Evolutionary conservation across 1,140 invertebrate species (phyloP).

Genomic region (Apocrypta bakeri): DNA sequence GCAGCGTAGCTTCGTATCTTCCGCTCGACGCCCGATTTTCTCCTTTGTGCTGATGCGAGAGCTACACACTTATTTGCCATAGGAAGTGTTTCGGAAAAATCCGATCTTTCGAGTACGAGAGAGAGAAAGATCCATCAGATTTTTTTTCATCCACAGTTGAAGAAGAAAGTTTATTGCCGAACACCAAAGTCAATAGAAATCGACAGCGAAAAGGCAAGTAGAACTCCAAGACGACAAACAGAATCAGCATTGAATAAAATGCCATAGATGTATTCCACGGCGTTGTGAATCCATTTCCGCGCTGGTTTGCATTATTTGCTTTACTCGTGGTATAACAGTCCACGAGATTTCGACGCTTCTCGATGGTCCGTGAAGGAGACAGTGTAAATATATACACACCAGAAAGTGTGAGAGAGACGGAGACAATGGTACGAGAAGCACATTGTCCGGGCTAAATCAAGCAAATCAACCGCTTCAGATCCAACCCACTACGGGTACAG

Average conservation of each 20-base stretch:
- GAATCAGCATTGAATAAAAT: neutral
- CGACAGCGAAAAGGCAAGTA: neutral
- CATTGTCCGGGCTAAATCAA: slow-evolving; percentile 30
- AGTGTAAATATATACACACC: neutral
- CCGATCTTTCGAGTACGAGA: too few species aligned
- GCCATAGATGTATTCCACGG: neutral
- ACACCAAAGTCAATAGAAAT: neutral
- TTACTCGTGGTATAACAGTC: too few species aligned
- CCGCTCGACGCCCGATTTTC: neutral
- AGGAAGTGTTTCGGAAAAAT: neutral
- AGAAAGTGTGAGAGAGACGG: neutral
- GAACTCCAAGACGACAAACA: neutral
- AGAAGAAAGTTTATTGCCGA: too few species aligned
- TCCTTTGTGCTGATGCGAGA: neutral
- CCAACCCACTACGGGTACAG: neutral
- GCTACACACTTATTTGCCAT: neutral
- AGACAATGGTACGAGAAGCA: neutral
- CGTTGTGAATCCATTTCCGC: slow-evolving; percentile 26
- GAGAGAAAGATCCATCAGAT: neutral
- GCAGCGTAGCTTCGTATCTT: neutral
- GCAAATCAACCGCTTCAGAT: slow-evolving; percentile 7
- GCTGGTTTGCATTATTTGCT: neutral
- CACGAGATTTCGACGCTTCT: neutral
- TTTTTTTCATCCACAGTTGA: neutral
- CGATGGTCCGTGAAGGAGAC: slow-evolving; percentile 21